phyloP scores from a whole-genome alignment of 1,140 invertebrate genomes.

The Drosophila willistoni region DNA sequence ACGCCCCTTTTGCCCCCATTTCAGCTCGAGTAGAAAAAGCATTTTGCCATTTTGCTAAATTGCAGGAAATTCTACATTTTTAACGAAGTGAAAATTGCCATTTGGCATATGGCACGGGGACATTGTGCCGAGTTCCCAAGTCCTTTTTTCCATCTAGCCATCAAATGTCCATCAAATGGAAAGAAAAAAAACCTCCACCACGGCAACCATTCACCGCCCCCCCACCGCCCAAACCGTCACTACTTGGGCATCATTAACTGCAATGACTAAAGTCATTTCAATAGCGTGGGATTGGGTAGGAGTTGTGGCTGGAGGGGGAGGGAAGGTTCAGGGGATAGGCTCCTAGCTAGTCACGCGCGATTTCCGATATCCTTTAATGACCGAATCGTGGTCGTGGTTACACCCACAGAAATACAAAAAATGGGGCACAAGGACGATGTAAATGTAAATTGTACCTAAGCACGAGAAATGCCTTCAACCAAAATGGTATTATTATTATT shows the following conservation, averaged over 20 bases:
- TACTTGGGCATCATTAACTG: conserved; percentile 71
- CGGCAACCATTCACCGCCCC: not conserved
- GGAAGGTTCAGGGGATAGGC: not conserved
- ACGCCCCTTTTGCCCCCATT: not conserved
- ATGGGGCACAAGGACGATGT: conserved; percentile 63
- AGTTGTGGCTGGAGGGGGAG: not conserved
- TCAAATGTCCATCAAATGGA: conserved; percentile 56
- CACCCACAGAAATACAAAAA: conserved; percentile 16
- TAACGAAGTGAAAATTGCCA: conserved; percentile 74
- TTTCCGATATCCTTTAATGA: conserved; percentile 61
- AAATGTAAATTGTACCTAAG: conserved; percentile 43
- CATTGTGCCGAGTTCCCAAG: not conserved
- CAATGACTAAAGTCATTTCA: conserved; percentile 76
- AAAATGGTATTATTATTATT: conserved; percentile 61
- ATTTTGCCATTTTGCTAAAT: conserved; percentile 55
- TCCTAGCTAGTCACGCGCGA: conserved; percentile 64
- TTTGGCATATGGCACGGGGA: conserved; percentile 49
- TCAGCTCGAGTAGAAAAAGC: conserved; percentile 35
- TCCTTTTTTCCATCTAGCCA: conserved; percentile 27
- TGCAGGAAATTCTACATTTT: conserved; percentile 64
- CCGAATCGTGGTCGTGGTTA: conserved; percentile 21
- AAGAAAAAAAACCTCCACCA: not conserved
- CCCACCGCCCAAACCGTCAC: not conserved
- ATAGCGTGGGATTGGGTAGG: conserved; percentile 26
- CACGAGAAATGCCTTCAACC: conserved; percentile 47